Evolutionary conservation across 2,888 invertebrate species (phyloP), one percentile per base, ranked within the genome.

Genomic region (Ditula angustiorana): DNA sequence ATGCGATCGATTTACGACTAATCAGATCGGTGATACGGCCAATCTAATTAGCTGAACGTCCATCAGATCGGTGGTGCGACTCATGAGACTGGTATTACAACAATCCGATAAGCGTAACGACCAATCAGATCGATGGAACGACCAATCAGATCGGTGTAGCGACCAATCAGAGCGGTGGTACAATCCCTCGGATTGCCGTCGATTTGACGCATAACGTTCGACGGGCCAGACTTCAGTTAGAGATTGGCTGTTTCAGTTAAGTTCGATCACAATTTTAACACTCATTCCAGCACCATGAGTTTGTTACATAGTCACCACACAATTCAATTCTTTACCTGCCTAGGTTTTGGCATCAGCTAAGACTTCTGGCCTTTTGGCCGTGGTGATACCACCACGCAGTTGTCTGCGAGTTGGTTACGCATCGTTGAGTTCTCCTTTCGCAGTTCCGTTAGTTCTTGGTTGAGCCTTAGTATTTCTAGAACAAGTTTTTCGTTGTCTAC

Each of bases 341-440:
- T 69, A 74, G 72, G 46, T 69, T 64, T 67, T 63, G 62, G 55
- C 65, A 47, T 37, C 41, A 80, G 79, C 87, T 92, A 91, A 73
- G 88, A 88, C 69, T 87, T 91, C 72, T 88, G 83, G 0, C 82
- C 82, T 66, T 90, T 90, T 1, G 85, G 78, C 75, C 85, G 80
- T 46, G 84, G 83, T 35, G 74, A 73, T 66, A 85, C 76, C 44
- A 89, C 88, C 75, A 96, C 93, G 62, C 95, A 95, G 76, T 95
- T 95, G 71, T 95, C 95, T 21, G 94, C 94, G 33, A 96, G 83
- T 69, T 96, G 95, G 62, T 95, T 94, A 71, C 89, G 75, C 77
- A 97, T 93, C 44, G 95, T 93, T 50, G 94, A 89, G 82, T 98
- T 98, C 80, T 97, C 97, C 71, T 95, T 94, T 78, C 96, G 95